phyloP scores from a whole-genome alignment of 2,113 vertebrate genomes.

The Chaetura pelagica region DNA sequence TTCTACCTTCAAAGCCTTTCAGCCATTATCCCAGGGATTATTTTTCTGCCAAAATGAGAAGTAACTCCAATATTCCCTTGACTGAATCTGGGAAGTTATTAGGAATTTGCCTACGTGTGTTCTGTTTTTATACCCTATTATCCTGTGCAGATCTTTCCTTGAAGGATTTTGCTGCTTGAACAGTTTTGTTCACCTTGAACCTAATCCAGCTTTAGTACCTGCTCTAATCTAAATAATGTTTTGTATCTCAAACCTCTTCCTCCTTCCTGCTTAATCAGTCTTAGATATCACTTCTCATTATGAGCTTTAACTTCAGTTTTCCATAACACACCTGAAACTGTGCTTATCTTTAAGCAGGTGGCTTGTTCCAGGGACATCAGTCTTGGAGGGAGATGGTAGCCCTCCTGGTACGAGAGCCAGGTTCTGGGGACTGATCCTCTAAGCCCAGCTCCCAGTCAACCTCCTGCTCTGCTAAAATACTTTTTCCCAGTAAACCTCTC shows the following conservation, averaged over 20 bases:
- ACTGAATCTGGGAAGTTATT: neutral
- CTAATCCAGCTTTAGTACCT: neutral
- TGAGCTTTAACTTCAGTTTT: neutral
- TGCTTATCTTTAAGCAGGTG: neutral
- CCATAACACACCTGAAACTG: accelerated
- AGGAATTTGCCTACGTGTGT: neutral
- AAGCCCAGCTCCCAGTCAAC: neutral
- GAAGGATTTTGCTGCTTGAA: neutral
- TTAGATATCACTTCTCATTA: neutral
- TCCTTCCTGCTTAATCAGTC: neutral
- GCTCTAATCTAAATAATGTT: neutral
- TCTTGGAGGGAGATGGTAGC: accelerated
- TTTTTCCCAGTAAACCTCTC: neutral
- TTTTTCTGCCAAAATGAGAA: neutral
- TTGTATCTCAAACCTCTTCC: neutral
- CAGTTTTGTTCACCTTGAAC: neutral
- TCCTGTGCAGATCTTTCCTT: neutral
- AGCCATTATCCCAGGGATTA: neutral
- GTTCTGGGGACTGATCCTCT: neutral
- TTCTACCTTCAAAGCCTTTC: neutral
- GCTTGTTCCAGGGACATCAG: neutral
- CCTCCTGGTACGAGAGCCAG: neutral
- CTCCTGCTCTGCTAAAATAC: neutral
- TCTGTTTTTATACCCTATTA: neutral
- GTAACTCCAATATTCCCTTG: neutral